Evolutionary conservation across 2,888 invertebrate species (phyloP).

Genomic region (Parasteatoda lunata): DNA sequence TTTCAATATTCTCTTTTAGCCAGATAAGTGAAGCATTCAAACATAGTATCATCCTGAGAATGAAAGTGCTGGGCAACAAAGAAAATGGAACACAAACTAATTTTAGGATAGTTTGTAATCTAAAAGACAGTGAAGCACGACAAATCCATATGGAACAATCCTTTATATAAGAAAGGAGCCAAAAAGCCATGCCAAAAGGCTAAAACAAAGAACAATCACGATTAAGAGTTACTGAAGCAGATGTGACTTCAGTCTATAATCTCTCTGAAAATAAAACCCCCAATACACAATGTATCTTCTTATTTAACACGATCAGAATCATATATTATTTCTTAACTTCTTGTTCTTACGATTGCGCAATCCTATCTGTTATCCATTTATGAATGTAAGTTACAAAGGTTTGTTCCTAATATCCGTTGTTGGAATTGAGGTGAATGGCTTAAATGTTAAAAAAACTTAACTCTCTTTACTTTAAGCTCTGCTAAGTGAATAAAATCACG

Average conservation of each 20-base stretch:
- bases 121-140: not conserved
- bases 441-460: not conserved
- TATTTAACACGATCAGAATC: not conserved
- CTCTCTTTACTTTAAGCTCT: no score
- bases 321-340: not conserved
- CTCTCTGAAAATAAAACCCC: not conserved
- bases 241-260: not conserved
- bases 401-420: slow-evolving; percentile 5
- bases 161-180: not conserved
- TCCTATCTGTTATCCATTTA: not conserved
- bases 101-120: slow-evolving; percentile 26
- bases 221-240: slow-evolving; percentile 35
- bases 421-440: not conserved
- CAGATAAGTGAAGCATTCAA: not conserved
- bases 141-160: slow-evolving; percentile 10
- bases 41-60: not conserved
- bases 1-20: not conserved
- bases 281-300: not conserved
- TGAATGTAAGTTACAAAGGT: not conserved
- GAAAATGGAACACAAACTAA: slow-evolving; percentile 32
- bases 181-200: slow-evolving; percentile 2
- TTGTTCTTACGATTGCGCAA: slow-evolving; percentile 2
- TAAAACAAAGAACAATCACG: slow-evolving; percentile 1
- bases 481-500: no score
- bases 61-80: slow-evolving; percentile 3